Evolutionary conservation across 2,797 vertebrate genomes (phyloP).

Genomic region (Acropternis orthonyx): DNA sequence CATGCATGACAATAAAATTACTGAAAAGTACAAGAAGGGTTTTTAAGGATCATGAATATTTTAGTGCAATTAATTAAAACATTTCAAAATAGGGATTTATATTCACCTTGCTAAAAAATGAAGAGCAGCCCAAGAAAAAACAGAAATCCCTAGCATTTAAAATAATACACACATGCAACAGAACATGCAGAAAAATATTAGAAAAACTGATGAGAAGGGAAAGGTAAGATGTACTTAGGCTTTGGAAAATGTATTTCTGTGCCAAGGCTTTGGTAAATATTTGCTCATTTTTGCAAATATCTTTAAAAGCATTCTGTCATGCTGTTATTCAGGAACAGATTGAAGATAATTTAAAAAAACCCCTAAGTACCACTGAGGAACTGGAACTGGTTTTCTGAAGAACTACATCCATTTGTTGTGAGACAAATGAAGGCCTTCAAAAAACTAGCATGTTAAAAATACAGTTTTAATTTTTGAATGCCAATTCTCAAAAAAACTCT

Average conservation of each 20-base stretch:
- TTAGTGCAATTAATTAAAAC: not conserved
- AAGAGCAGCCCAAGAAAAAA: slow-evolving; percentile 29
- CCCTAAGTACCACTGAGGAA: not conserved
- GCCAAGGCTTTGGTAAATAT: slow-evolving; percentile 5
- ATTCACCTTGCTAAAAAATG: slow-evolving; percentile 29
- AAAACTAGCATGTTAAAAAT: not conserved
- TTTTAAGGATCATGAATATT: not conserved
- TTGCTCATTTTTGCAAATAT: slow-evolving; percentile 14
- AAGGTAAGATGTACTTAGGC: slow-evolving; percentile 21
- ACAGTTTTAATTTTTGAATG: not conserved
- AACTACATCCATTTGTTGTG: not conserved
- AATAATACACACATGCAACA: slow-evolving; percentile 50
- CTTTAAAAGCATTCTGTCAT: not conserved
- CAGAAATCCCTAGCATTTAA: slow-evolving; percentile 18
- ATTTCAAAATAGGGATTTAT: not conserved
- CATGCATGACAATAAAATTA: not conserved
- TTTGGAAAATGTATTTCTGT: slow-evolving; percentile 30
- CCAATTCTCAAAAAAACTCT: not conserved
- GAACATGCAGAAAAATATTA: slow-evolving; percentile 49
- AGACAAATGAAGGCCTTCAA: not conserved
- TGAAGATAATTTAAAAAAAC: not conserved
- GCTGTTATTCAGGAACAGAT: not conserved
- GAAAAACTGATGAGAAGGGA: slow-evolving; percentile 33
- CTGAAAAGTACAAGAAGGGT: not conserved
- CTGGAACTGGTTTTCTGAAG: not conserved